These are phyloP conservation scores for Clarias pachynema DNA, from an alignment of 2,797 vertebrate genomes.

Conservation along the genomic window DNA sequence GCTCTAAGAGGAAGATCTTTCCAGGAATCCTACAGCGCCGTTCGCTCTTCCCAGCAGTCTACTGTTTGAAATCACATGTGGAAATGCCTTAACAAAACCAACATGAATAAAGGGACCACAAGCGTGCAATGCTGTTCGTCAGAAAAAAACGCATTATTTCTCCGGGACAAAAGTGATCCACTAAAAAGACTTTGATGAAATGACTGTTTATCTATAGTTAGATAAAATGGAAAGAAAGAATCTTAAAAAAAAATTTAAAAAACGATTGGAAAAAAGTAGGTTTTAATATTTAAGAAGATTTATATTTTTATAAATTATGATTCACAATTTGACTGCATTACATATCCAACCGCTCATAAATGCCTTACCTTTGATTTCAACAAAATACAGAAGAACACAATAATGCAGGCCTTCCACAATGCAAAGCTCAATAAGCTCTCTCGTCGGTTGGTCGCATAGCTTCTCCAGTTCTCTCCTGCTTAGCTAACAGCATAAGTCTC, in stretches of 20 bases:
- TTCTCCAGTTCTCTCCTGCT: slow-evolving; percentile 35
- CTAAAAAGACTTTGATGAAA: slow-evolving; percentile 10
- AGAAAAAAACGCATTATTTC: slow-evolving; percentile 22
- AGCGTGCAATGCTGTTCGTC: slow-evolving; percentile 30
- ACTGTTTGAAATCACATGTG: slow-evolving; percentile 69
- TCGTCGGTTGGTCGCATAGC: slow-evolving; percentile 38
- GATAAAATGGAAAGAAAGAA: not conserved
- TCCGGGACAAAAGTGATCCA: slow-evolving; percentile 3
- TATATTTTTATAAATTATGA: not conserved
- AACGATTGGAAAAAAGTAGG: not conserved
- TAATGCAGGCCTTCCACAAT: not conserved
- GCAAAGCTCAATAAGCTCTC: slow-evolving; percentile 6
- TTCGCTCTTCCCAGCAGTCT: slow-evolving; percentile 70
- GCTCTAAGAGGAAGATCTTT: slow-evolving; percentile 68
- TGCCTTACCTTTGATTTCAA: not conserved
- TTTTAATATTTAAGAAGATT: not conserved
- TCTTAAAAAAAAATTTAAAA: not conserved
- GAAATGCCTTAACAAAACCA: slow-evolving; percentile 64
- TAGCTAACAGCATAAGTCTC: slow-evolving; percentile 29
- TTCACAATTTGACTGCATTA: not conserved
- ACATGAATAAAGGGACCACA: slow-evolving; percentile 41
- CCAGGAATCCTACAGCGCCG: slow-evolving; percentile 71
- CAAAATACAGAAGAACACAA: not conserved
- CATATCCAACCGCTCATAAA: too few species aligned
- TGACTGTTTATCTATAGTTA: not conserved